Conservation (phyloP, 2,113 vertebrate species). For the Calyptommatus sinebrachiatus region DNA sequence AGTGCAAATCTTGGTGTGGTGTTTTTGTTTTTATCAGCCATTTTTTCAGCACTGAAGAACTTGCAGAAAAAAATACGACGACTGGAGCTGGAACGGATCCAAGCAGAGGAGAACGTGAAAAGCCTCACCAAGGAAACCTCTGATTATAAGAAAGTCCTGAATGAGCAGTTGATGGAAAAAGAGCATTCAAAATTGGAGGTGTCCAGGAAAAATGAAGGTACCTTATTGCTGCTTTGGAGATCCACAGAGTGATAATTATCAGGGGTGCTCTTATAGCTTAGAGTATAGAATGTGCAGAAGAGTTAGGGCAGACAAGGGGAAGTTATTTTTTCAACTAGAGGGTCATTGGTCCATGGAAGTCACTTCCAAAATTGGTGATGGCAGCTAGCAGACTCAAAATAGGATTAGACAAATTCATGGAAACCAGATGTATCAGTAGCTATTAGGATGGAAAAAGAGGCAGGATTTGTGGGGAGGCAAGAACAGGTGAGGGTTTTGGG, state of each 20-base stretch:
- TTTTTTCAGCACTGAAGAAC: conserved; percentile 86
- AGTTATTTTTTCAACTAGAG: too few species aligned
- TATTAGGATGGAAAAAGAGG: too few species aligned
- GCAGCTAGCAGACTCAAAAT: too few species aligned
- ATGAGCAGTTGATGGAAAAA: conserved; percentile 66
- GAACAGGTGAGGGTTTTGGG: too few species aligned
- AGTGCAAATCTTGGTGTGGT: background rate
- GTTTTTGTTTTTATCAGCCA: conserved; percentile 70
- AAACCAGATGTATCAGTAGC: too few species aligned
- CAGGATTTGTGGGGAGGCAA: too few species aligned
- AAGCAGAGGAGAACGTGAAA: conserved; percentile 74
- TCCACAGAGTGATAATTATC: background rate
- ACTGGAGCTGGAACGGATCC: conserved; percentile 82
- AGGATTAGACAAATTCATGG: too few species aligned
- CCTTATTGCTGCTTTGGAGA: conserved; percentile 20
- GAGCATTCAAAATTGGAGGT: conserved; percentile 66
- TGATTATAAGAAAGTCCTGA: conserved; percentile 70
- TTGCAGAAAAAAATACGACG: conserved; percentile 79
- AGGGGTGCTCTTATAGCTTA: background rate
- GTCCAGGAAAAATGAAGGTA: conserved; percentile 71
- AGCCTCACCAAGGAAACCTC: conserved; percentile 71
- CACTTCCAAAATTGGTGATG: too few species aligned
- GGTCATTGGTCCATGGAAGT: too few species aligned
- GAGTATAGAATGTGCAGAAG: too few species aligned
- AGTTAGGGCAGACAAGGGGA: too few species aligned